Evolutionary conservation across 2,888 invertebrate genomes (phyloP), one percentile per base, ranked within the genome.

Genomic region (Eupelmus urozonus): DNA sequence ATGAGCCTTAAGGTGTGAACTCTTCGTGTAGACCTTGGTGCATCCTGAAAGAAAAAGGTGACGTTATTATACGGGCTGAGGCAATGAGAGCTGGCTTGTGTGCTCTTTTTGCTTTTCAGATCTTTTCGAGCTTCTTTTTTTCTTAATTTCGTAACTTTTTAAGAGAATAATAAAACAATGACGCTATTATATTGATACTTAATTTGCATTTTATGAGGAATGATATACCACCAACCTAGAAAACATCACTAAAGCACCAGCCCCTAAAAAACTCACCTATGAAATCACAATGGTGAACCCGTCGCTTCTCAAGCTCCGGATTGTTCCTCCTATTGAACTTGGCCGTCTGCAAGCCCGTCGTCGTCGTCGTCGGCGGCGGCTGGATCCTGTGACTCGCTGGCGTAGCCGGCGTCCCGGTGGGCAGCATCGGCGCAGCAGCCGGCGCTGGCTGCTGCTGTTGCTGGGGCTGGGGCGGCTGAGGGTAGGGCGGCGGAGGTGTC

Each of bases 221-320:
- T n/a, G n/a, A n/a, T n/a, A n/a, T n/a, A n/a, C n/a, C n/a, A n/a
- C n/a, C n/a, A n/a, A n/a, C 34, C 34, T 34, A 34, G 34, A 34
- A 34, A 25, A 27, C 55, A 25, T 25, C 18, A 34, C 18, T 9
- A 29, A 20, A 66, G 9, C 1, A 49, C 29, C 7, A 42, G 0
- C 2, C 0, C 29, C 9, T 49, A 16, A 9, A 7, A 11, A 13
- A 45, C 78, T 59, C n/a, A 96, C 96, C 96, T 90, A 96, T 94
- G 90, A 96, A 98, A 92, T 97, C 96, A 92, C 98, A 98, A 91
- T 96, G 97, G 90, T 98, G 98, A 85, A 98, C 97, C 87, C 98
- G 92, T 84, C 98, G 92, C 90, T 98, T 98, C 90, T 98, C 98
- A 85, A 98, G 91, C 90, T 98, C 98, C 0, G 98, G 98, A 91